These are phyloP conservation scores for Drosophila paramelanica DNA, from an alignment of 2,888 invertebrate genomes.

Conservation along the genomic window DNA sequence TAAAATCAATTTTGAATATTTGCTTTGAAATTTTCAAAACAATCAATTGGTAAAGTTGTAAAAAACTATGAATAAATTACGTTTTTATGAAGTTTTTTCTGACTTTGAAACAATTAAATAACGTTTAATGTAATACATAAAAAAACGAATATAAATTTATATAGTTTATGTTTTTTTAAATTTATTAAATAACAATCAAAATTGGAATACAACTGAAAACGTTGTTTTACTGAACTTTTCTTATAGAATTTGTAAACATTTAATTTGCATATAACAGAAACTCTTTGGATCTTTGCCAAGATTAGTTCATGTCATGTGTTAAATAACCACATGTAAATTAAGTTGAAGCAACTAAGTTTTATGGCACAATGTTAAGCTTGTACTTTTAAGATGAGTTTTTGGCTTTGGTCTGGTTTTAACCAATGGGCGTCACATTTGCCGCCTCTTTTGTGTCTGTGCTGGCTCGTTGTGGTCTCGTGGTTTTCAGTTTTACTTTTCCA, in stretches of 20 bases:
- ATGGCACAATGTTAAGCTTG: conserved; percentile 33
- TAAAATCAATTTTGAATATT: conserved; percentile 4
- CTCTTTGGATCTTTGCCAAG: conserved; percentile 27
- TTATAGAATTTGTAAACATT: background rate
- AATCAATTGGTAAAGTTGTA: background rate
- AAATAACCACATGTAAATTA: conserved; percentile 45
- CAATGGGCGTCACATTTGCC: conserved; percentile 44
- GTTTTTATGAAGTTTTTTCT: background rate
- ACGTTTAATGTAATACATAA: too few species aligned
- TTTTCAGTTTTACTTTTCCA: conserved; percentile 62
- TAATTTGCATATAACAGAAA: conserved; percentile 47
- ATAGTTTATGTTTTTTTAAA: too few species aligned
- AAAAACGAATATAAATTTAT: too few species aligned
- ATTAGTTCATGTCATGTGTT: conserved; percentile 41
- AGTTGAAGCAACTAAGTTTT: conserved; percentile 29
- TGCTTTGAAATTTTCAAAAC: background rate
- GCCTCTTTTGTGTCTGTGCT: conserved; percentile 21
- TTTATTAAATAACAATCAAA: too few species aligned
- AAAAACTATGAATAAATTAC: background rate
- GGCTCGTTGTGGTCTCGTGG: conserved; percentile 70
- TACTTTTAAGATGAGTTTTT: conserved; percentile 21
- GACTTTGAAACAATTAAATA: background rate
- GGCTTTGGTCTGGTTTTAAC: conserved; percentile 22
- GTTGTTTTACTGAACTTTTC: too few species aligned
- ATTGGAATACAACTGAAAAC: too few species aligned